A percentile compares a stretch with the other conserved stretches of the same genome.
phyloP scores from a whole-genome alignment of 2,113 vertebrate genomes.

The Taxidea taxus region DNA sequence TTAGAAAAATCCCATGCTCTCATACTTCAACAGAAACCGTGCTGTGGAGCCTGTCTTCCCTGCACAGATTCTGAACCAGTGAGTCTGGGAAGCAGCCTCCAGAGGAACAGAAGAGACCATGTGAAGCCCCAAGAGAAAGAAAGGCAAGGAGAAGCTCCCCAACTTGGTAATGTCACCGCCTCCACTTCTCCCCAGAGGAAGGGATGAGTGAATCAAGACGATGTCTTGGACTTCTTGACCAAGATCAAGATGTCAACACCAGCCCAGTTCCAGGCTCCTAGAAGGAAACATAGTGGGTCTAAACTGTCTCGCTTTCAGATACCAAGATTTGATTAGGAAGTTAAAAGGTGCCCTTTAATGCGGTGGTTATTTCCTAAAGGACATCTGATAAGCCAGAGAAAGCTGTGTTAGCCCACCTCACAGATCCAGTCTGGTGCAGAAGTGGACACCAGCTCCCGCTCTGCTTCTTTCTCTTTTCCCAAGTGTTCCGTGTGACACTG shows the following conservation, averaged over 20 bases:
- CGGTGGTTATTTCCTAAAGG: background rate
- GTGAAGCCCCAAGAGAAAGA: background rate
- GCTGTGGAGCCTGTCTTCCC: background rate
- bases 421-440: background rate
- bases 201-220: background rate
- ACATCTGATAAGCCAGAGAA: background rate
- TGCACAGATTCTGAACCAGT: background rate
- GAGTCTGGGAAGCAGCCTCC: background rate
- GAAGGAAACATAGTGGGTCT: background rate
- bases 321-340: background rate
- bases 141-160: background rate
- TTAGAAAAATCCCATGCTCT: background rate
- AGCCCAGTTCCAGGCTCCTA: background rate
- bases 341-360: background rate
- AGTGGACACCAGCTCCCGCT: background rate
- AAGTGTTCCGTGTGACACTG: accelerated
- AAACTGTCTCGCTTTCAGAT: background rate
- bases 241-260: background rate
- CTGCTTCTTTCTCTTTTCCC: background rate
- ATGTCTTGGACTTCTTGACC: too few species aligned
- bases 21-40: background rate
- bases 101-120: background rate
- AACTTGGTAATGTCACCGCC: background rate
- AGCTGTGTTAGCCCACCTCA: background rate
- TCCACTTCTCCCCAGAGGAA: background rate